These are phyloP conservation scores for Rhopalosiphum nymphaeae DNA, from an alignment of 2,888 invertebrate genomes.

Conservation along the genomic window DNA sequence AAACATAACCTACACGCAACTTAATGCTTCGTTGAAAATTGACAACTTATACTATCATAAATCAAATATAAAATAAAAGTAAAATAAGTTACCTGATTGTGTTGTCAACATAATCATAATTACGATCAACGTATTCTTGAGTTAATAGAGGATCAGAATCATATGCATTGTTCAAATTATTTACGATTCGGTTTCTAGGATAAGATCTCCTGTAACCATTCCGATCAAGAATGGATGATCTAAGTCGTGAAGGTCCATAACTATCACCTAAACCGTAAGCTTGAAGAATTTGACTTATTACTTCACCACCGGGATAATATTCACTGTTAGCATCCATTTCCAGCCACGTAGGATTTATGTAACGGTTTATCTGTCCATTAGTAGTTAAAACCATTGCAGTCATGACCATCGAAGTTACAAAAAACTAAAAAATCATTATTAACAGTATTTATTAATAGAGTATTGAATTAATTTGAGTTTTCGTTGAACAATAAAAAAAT, in stretches of 20 bases:
- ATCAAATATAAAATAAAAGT: background rate
- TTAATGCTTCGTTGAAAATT: background rate
- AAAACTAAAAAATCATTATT: background rate
- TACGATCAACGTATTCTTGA: conserved; percentile 33
- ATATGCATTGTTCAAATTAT: conserved; percentile 52
- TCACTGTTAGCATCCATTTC: conserved; percentile 61
- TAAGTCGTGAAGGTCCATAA: conserved; percentile 20
- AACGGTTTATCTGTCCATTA: conserved; percentile 56
- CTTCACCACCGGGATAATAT: conserved; percentile 57
- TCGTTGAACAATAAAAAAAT: background rate
- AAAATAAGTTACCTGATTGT: conserved; percentile 39
- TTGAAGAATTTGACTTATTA: conserved; percentile 49
- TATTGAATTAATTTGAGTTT: background rate
- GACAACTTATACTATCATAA: conserved; percentile 11
- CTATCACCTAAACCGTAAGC: conserved; percentile 37
- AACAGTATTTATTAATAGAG: background rate
- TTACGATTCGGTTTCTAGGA: conserved; percentile 30
- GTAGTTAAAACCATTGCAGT: background rate
- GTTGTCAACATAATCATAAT: conserved; percentile 57
- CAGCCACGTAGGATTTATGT: conserved; percentile 56
- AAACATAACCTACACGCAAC: background rate
- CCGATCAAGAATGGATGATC: background rate
- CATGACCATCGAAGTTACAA: background rate
- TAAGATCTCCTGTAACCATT: conserved; percentile 33
- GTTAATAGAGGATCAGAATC: conserved; percentile 33